Conservation (phyloP, 2,888 invertebrate species). For the Drosophila subquinaria region DNA sequence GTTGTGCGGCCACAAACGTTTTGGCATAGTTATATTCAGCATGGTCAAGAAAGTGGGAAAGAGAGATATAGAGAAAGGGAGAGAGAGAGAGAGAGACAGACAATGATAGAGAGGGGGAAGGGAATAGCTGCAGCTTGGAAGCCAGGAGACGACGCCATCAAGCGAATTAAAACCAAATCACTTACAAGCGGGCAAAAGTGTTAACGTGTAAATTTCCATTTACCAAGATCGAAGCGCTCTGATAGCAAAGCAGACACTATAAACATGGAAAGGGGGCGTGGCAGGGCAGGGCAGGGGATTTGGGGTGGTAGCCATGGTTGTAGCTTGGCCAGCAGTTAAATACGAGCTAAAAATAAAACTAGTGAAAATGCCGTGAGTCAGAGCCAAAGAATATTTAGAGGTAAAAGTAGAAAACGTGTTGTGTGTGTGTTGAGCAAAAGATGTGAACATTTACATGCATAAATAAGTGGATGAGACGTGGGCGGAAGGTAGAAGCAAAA, state of each 20-base stretch:
- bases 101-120: neutral
- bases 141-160: slow-evolving; percentile 78
- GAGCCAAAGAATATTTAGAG: slow-evolving; percentile 62
- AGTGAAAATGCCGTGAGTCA: slow-evolving; percentile 52
- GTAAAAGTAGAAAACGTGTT: slow-evolving; percentile 55
- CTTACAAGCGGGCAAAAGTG: slow-evolving; percentile 83
- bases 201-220: slow-evolving; percentile 85
- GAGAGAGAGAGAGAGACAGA: neutral
- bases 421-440: slow-evolving; percentile 6
- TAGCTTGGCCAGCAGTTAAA: slow-evolving; percentile 46
- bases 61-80: neutral
- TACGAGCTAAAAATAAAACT: slow-evolving; percentile 72
- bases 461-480: slow-evolving; percentile 60
- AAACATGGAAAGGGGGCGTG: slow-evolving; percentile 60
- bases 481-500: slow-evolving; percentile 1
- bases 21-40: slow-evolving; percentile 38
- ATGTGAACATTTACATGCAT: slow-evolving; percentile 74
- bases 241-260: slow-evolving; percentile 64
- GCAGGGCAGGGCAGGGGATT: neutral
- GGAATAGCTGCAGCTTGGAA: slow-evolving; percentile 33
- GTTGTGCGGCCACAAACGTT: slow-evolving; percentile 51
- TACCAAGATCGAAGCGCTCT: slow-evolving; percentile 68
- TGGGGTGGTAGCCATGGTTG: neutral
- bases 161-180: slow-evolving; percentile 82
- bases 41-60: neutral